Evolutionary conservation across 2,113 vertebrate species (phyloP), one percentile per base, ranked within the genome.

Genomic region (Cygnus atratus): DNA sequence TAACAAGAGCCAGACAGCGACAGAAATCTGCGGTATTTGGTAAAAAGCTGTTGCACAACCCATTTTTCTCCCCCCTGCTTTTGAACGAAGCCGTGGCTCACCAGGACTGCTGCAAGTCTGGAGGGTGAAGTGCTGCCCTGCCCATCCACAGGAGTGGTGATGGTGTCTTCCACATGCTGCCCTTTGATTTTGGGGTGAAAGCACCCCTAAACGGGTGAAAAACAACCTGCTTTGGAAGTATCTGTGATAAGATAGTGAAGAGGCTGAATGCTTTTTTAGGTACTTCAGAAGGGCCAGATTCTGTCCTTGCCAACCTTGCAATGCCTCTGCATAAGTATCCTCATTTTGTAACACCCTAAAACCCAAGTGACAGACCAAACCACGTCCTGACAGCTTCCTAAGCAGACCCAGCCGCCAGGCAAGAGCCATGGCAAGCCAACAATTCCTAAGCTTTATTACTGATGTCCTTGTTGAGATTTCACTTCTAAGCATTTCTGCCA

Each of bases 151-250:
- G 37, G 62, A 63, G 57, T 2, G 3, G 26, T 31, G 50, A 58
- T 43, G 59, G 20, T 6, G 28, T 19, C 61, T 74, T 35, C 65
- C 5, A 13, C 10, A 22, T 0, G 0, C 4, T 15, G 29, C 11
- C 21, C 31, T 21, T 59, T 26, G 54, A 55, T 43, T 55, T 31
- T 16, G 50, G 63, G 73, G 37, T 39, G 75, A 63, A 37, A 67
- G 25, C 13, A 58, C 14, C 41, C 31, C 18, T 14, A 11, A 85
- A 39, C 3, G 31, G 37, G 7, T 58, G 50, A 35, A 86, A 46
- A 46, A 73, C 1, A 14, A 43, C 15, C 35, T 6, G 29, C 20
- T 80, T 39, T 65, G 43, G 68, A 59, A 39, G 57, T 24, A 63
- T 6, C 11, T 29, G n/a, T 24, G 43, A 63, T 63, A 52, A 52